A percentile compares a stretch with the other conserved stretches of the same genome.
Evolutionary conservation across 2,113 vertebrate species (phyloP).

Genomic region (Chaetura pelagica): DNA sequence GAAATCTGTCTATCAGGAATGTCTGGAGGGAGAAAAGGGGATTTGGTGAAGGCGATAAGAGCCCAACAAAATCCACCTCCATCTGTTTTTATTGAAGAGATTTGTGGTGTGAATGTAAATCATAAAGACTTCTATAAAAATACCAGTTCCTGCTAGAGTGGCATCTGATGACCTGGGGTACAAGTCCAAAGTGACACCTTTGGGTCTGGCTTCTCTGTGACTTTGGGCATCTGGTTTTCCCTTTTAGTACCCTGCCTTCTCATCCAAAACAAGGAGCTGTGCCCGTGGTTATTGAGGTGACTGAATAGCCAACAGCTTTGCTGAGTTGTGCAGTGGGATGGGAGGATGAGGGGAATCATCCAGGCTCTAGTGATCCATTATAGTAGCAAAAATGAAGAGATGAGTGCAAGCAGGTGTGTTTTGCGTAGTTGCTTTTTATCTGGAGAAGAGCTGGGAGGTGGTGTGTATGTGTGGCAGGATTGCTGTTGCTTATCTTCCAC

Average conservation of each 20-base stretch:
- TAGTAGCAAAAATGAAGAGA: not conserved
- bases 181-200: not conserved
- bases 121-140: not conserved
- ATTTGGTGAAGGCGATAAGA: not conserved
- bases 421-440: not conserved
- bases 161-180: not conserved
- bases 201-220: not conserved
- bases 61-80: not conserved
- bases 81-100: not conserved
- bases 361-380: not conserved
- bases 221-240: not conserved
- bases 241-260: not conserved
- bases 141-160: not conserved
- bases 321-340: not conserved
- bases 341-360: not conserved
- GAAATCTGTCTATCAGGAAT: not conserved
- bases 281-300: not conserved
- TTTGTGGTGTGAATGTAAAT: not conserved
- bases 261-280: not conserved
- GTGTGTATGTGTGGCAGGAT: too few species aligned
- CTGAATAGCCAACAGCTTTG: not conserved
- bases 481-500: not conserved
- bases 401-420: not conserved
- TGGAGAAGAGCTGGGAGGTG: not conserved
- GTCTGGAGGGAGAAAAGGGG: not conserved